Evolutionary conservation across 2,888 invertebrate genomes (phyloP).

Genomic region (Macrophya annulata): DNA sequence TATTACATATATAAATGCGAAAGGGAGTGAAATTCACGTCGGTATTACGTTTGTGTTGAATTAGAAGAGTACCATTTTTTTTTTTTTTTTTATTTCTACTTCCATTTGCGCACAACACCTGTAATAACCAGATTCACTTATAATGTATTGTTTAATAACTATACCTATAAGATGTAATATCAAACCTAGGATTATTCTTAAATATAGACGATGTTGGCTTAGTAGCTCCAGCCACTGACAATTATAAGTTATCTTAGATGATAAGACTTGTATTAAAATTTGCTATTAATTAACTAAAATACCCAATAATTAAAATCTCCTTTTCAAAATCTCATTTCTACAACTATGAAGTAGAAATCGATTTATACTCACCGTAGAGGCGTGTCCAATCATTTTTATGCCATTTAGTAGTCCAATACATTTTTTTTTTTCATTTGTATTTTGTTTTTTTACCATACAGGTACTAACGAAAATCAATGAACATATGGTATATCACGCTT

Average conservation of each 20-base stretch:
- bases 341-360: conserved; percentile 8
- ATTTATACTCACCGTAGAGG: conserved; percentile 34
- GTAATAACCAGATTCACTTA: conserved; percentile 26
- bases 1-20: not conserved
- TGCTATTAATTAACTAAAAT: conserved; percentile 34
- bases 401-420: conserved; percentile 25
- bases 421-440: not conserved
- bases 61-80: not conserved
- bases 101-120: conserved; percentile 39
- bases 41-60: not conserved
- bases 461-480: conserved; percentile 24
- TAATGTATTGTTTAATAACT: conserved; percentile 29
- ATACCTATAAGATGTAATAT: conserved; percentile 39
- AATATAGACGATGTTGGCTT: conserved; percentile 40
- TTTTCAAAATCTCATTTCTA: conserved; percentile 37
- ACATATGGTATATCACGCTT: not conserved
- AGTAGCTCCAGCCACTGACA: conserved; percentile 41
- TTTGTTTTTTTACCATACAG: conserved; percentile 19
- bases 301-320: conserved; percentile 37
- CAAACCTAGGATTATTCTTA: conserved; percentile 42
- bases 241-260: conserved; percentile 44
- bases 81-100: conserved; percentile 4
- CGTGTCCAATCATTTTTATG: conserved; percentile 35
- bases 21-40: not conserved
- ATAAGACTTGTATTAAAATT: conserved; percentile 46